These are phyloP conservation scores for Drosophila pruinosa DNA, from an alignment of 1,140 invertebrate species.

Conservation along the genomic window DNA sequence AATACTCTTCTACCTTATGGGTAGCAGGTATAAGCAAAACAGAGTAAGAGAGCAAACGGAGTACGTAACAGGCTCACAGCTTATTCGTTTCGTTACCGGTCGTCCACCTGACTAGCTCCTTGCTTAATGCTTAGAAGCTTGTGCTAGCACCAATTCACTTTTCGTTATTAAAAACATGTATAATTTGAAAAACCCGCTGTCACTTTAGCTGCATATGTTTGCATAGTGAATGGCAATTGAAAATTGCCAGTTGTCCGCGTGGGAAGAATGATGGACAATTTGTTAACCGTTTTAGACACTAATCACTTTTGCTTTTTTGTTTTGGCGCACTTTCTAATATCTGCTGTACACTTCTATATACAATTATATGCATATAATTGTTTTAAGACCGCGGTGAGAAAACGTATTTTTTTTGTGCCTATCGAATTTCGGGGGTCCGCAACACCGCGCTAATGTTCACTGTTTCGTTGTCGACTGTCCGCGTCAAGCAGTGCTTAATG, in stretches of 20 bases:
- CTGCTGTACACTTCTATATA: conserved; percentile 1
- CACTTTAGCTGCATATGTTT: conserved; percentile 19
- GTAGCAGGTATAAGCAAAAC: too few relatives aligned
- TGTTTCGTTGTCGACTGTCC: conserved; percentile 25
- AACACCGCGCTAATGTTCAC: conserved; percentile 12
- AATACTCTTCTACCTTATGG: too few relatives aligned
- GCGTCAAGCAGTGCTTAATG: too few relatives aligned
- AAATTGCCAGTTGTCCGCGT: not conserved
- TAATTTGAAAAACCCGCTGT: conserved; percentile 35
- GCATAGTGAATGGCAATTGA: conserved; percentile 5
- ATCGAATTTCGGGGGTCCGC: not conserved
- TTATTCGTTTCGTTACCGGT: conserved; percentile 25
- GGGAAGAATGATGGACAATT: not conserved
- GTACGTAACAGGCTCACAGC: not conserved
- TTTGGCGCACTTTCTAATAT: conserved; percentile 33
- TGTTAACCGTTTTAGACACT: conserved; percentile 26
- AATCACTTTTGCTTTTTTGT: conserved; percentile 21
- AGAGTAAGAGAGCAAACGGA: too few relatives aligned
- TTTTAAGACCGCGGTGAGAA: conserved; percentile 4
- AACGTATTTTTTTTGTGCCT: conserved; percentile 13
- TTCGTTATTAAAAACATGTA: conserved; percentile 28
- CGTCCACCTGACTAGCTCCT: conserved; percentile 16
- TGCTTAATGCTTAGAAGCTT: conserved; percentile 7
- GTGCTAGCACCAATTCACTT: conserved; percentile 33
- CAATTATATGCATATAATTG: conserved; percentile 5